Conservation (phyloP, 2,113 vertebrate genomes). For the Motacilla alba region DNA sequence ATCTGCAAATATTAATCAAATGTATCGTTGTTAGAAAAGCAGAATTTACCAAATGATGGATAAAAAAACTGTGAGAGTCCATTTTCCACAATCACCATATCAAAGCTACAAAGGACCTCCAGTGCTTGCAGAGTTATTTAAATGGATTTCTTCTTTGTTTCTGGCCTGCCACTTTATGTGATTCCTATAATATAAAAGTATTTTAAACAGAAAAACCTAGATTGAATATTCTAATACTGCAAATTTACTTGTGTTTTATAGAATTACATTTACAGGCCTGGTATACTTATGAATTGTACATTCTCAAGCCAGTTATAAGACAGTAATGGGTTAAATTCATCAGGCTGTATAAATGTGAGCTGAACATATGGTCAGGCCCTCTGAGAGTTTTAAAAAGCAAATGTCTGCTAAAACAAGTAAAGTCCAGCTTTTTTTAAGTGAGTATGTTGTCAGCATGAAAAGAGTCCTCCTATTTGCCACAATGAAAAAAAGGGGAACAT, state of each 20-base stretch:
- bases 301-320: slow-evolving; percentile 27
- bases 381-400: slow-evolving; percentile 65
- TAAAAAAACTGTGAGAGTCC: neutral
- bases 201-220: neutral
- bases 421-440: slow-evolving; percentile 49
- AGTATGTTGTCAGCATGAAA: slow-evolving; percentile 57
- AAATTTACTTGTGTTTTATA: neutral
- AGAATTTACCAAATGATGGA: neutral
- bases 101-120: neutral
- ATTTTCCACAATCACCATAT: neutral
- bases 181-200: neutral
- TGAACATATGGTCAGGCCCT: slow-evolving; percentile 72
- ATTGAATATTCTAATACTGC: neutral
- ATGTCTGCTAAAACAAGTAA: slow-evolving; percentile 68
- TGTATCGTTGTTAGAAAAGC: neutral
- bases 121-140: neutral
- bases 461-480: slow-evolving; percentile 37
- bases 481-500: slow-evolving; percentile 14
- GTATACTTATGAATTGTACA: neutral
- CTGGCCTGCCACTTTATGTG: neutral
- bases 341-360: slow-evolving; percentile 48
- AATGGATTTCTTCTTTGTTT: slow-evolving; percentile 5
- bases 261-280: slow-evolving; percentile 37
- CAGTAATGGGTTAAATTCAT: slow-evolving; percentile 69
- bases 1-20: neutral